Evolutionary conservation across 2,888 invertebrate genomes (phyloP).

Genomic region (Thelaira solivaga): DNA sequence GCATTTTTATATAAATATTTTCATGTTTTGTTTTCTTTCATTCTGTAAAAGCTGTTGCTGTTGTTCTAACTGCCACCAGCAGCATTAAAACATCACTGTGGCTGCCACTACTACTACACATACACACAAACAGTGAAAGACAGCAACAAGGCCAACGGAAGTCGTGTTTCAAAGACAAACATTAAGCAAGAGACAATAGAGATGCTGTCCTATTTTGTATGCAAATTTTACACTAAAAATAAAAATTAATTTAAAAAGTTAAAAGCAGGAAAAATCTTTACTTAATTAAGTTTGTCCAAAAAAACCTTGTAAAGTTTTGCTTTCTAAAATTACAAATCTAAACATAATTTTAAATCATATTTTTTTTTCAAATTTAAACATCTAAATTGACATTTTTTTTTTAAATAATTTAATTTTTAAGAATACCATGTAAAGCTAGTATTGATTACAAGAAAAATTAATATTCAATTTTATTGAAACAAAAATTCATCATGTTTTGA

Average conservation of each 20-base stretch:
- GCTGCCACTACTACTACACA: background rate
- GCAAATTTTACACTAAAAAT: constrained; percentile 11
- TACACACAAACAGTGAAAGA: background rate
- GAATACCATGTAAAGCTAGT: too few relatives aligned
- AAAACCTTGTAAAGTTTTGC: too few relatives aligned
- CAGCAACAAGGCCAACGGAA: constrained; percentile 4
- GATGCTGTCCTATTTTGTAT: background rate
- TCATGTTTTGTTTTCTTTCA: background rate
- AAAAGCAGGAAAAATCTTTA: too few relatives aligned
- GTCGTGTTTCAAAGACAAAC: constrained; percentile 24
- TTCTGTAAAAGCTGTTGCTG: background rate
- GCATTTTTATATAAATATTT: constrained; percentile 36
- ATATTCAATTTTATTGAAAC: too few relatives aligned
- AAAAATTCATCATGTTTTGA: too few relatives aligned
- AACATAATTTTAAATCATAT: too few relatives aligned
- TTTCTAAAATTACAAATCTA: too few relatives aligned
- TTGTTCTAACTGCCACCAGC: constrained; percentile 6
- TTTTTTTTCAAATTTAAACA: too few relatives aligned
- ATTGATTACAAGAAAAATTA: too few relatives aligned
- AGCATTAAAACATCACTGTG: constrained; percentile 9
- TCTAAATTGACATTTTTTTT: too few relatives aligned
- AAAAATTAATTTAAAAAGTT: background rate
- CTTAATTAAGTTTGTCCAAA: too few relatives aligned
- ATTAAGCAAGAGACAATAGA: constrained; percentile 32
- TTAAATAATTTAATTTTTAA: too few relatives aligned